Conservation (phyloP, 1,140 invertebrate genomes). For the fruit fly (Drosophila melanogaster) region DNA sequence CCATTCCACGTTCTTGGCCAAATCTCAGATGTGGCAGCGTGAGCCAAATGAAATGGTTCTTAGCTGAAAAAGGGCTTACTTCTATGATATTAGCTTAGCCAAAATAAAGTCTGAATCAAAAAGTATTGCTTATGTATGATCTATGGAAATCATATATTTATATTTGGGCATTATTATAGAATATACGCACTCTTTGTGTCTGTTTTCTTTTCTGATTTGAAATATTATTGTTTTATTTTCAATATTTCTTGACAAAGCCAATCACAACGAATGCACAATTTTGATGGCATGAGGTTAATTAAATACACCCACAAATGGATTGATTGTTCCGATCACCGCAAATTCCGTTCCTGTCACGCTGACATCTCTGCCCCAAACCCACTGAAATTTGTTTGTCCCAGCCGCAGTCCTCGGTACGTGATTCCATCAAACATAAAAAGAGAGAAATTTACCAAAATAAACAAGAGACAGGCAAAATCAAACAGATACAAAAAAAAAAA, state of each 20-base stretch:
- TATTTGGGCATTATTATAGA: too few species aligned
- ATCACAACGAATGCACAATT: not conserved
- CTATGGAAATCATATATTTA: too few species aligned
- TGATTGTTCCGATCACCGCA: not conserved
- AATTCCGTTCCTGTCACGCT: conserved; percentile 15
- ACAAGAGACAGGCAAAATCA: conserved; percentile 27
- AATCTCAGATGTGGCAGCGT: conserved; percentile 22
- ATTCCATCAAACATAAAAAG: conserved; percentile 80
- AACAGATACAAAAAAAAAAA: conserved; percentile 8
- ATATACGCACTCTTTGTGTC: too few species aligned
- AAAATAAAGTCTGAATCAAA: too few species aligned
- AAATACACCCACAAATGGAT: not conserved
- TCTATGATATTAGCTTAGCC: not conserved
- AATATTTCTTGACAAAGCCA: too few species aligned
- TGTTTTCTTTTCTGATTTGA: too few species aligned
- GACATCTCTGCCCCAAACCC: conserved; percentile 26
- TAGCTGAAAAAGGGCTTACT: not conserved
- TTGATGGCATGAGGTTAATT: not conserved
- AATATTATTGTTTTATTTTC: not conserved
- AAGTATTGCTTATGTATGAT: too few species aligned
- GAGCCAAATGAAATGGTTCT: conserved; percentile 16
- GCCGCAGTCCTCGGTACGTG: conserved; percentile 67
- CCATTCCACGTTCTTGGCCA: not conserved
- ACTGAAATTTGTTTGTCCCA: conserved; percentile 44
- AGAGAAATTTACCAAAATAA: conserved; percentile 51